Conservation (phyloP, 2,797 vertebrate genomes). For the Myiothlypis chrysogaster region DNA sequence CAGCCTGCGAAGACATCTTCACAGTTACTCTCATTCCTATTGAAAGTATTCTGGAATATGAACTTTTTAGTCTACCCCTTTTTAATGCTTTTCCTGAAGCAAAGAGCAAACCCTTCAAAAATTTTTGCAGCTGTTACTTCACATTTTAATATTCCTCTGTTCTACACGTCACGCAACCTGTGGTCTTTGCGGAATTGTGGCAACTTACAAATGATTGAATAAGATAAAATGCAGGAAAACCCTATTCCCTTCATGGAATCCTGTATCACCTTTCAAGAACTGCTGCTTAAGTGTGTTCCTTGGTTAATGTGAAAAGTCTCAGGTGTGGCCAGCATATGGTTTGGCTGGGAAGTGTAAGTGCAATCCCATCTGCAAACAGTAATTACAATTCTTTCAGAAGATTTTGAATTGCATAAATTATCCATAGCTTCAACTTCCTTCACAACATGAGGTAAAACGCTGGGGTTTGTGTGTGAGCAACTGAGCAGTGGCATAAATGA, state of each 20-base stretch:
- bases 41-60: neutral
- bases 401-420: neutral
- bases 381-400: neutral
- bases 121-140: neutral
- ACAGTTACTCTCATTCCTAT: neutral
- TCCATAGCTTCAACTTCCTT: neutral
- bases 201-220: neutral
- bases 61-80: neutral
- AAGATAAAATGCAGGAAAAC: neutral
- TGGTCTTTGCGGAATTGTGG: neutral
- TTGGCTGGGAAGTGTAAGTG: neutral
- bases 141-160: neutral
- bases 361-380: neutral
- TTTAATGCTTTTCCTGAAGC: neutral
- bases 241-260: neutral
- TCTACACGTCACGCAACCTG: accelerated
- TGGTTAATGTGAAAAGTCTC: neutral
- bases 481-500: neutral
- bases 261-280: neutral
- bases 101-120: neutral
- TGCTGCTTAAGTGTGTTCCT: neutral
- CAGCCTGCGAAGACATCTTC: neutral
- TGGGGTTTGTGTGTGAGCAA: neutral
- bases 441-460: neutral
- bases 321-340: neutral